These are phyloP conservation scores for Chaenogobius annularis DNA, from an alignment of 2,113 vertebrate genomes.

Conservation along the genomic window DNA sequence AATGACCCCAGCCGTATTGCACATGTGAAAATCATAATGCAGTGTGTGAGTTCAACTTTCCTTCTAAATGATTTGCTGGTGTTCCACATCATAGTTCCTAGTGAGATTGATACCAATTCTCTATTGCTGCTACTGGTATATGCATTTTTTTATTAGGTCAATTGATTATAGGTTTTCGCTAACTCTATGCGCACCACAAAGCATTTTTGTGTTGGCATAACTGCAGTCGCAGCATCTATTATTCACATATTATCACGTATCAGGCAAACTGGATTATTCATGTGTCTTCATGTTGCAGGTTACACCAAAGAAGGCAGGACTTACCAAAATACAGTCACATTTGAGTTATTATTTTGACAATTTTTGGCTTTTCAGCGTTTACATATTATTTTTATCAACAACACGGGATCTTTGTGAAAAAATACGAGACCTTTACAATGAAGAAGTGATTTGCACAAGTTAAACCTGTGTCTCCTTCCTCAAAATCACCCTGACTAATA, in stretches of 20 bases:
- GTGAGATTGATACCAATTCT: slow-evolving; percentile 70
- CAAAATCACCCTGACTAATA: neutral
- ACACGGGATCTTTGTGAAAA: no score
- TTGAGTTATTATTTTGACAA: slow-evolving; percentile 3
- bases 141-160: slow-evolving; percentile 69
- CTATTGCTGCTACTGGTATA: slow-evolving; percentile 57
- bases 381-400: no score
- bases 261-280: slow-evolving; percentile 70
- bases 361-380: neutral
- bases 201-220: slow-evolving; percentile 55
- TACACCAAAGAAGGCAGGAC: slow-evolving; percentile 26
- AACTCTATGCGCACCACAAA: slow-evolving; percentile 47
- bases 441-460: neutral
- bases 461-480: neutral
- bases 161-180: slow-evolving; percentile 62
- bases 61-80: slow-evolving; percentile 66
- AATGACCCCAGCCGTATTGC: slow-evolving; percentile 57
- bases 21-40: slow-evolving; percentile 74
- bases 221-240: slow-evolving; percentile 70
- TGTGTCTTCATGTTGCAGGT: slow-evolving; percentile 51
- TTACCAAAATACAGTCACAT: slow-evolving; percentile 7
- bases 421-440: no score
- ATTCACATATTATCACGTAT: slow-evolving; percentile 76
- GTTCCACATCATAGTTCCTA: slow-evolving; percentile 65
- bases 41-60: slow-evolving; percentile 42